Evolutionary conservation across 2,888 invertebrate species (phyloP).

Genomic region (Diarsia brunnea): DNA sequence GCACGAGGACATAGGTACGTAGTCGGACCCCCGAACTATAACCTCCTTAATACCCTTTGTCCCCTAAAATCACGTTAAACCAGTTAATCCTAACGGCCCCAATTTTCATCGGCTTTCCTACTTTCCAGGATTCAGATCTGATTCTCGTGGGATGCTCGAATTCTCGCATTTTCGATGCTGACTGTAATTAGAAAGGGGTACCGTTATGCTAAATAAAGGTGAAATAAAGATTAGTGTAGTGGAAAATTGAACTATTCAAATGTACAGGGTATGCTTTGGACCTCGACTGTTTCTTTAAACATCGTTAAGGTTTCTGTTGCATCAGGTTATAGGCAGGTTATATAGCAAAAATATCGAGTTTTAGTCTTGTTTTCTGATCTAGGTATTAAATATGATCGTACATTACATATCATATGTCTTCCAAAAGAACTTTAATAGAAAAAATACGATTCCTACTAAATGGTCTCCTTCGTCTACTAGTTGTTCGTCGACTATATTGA

Average conservation of each 20-base stretch:
- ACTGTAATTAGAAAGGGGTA: slow-evolving; percentile 33
- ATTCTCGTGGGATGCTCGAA: slow-evolving; percentile 23
- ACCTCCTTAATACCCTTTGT: slow-evolving; percentile 23
- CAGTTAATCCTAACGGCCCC: slow-evolving; percentile 45
- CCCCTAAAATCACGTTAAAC: slow-evolving; percentile 44
- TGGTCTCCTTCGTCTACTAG: background rate
- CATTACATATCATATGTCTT: background rate
- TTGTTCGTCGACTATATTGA: background rate
- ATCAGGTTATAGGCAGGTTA: no score
- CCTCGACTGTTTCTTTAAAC: background rate
- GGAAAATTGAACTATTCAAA: slow-evolving; percentile 12
- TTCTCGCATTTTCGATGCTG: slow-evolving; percentile 37
- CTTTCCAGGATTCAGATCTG: slow-evolving; percentile 35
- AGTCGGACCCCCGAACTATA: slow-evolving; percentile 8
- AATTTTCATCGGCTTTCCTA: slow-evolving; percentile 48
- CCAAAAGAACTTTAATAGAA: background rate
- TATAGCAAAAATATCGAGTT: background rate
- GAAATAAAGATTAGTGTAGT: slow-evolving; percentile 19
- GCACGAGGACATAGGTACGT: slow-evolving; percentile 3
- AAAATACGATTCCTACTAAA: background rate
- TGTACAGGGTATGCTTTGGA: background rate
- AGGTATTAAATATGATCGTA: background rate
- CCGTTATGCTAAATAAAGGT: slow-evolving; percentile 7
- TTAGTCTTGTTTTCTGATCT: background rate
- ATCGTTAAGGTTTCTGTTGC: background rate